Conservation (phyloP, 2,797 vertebrate genomes). For the Phoeniculus purpureus region DNA sequence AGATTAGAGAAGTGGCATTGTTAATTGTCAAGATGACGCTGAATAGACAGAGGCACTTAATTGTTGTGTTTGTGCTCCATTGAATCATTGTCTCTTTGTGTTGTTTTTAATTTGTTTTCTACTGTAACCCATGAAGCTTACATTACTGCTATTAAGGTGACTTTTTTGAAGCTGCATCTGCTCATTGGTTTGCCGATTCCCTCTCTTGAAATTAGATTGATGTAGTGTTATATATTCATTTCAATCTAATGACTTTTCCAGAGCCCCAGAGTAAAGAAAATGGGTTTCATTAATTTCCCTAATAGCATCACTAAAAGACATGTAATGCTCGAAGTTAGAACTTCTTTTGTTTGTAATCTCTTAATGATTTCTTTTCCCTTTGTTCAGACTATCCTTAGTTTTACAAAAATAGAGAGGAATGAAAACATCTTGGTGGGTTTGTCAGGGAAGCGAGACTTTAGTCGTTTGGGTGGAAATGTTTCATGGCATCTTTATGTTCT, state of each 20-base stretch:
- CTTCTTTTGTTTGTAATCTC: slow-evolving; percentile 74
- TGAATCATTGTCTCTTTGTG: slow-evolving; percentile 66
- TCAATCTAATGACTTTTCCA: slow-evolving; percentile 75
- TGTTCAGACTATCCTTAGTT: slow-evolving; percentile 51
- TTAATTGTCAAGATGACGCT: slow-evolving; percentile 64
- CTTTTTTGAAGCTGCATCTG: slow-evolving; percentile 64
- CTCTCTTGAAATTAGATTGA: slow-evolving; percentile 77
- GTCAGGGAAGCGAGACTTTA: slow-evolving; percentile 53
- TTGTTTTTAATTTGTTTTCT: slow-evolving; percentile 75
- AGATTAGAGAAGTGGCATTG: slow-evolving; percentile 44
- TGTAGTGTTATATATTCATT: slow-evolving; percentile 72
- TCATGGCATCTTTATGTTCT: slow-evolving; percentile 62
- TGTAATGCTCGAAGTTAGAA: slow-evolving; percentile 58
- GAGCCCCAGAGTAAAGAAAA: slow-evolving; percentile 73
- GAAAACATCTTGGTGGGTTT: slow-evolving; percentile 53
- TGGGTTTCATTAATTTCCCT: slow-evolving; percentile 76
- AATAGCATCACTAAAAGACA: slow-evolving; percentile 75
- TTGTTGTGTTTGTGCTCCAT: slow-evolving; percentile 55
- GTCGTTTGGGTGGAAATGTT: slow-evolving; percentile 48
- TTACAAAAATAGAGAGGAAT: slow-evolving; percentile 51
- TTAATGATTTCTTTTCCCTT: slow-evolving; percentile 70
- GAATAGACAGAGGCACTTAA: slow-evolving; percentile 54
- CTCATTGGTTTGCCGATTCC: slow-evolving; percentile 68
- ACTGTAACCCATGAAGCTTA: slow-evolving; percentile 69
- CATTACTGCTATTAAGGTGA: slow-evolving; percentile 69